Evolutionary conservation across 2,797 vertebrate species (phyloP).

Genomic region (Xenopus petersii): DNA sequence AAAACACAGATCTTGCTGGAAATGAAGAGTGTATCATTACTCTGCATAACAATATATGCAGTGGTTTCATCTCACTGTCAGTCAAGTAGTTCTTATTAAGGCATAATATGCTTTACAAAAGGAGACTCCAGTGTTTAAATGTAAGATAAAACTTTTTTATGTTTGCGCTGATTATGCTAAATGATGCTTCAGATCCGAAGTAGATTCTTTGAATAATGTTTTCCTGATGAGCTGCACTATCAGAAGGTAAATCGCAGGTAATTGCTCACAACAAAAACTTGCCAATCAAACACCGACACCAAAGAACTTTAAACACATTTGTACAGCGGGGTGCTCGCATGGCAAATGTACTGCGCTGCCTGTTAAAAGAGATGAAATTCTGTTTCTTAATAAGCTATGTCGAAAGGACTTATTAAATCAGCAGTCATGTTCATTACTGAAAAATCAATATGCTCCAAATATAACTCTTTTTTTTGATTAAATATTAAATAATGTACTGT

Average conservation of each 20-base stretch:
- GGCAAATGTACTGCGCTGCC: slow-evolving; percentile 18
- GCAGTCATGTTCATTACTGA: slow-evolving; percentile 2
- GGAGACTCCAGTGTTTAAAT: slow-evolving; percentile 14
- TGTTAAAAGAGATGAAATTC: slow-evolving; percentile 21
- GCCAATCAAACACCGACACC: slow-evolving; percentile 30
- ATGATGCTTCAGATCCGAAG: slow-evolving; percentile 31
- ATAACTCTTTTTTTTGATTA: slow-evolving; percentile 9
- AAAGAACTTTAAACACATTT: slow-evolving; percentile 25
- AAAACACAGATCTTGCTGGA: no score
- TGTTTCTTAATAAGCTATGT: slow-evolving; percentile 8
- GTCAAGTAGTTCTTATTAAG: slow-evolving; percentile 1
- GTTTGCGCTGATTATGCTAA: slow-evolving; percentile 36
- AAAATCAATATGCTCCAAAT: slow-evolving; percentile 5
- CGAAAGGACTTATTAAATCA: slow-evolving; percentile 25
- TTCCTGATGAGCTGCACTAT: slow-evolving; percentile 26
- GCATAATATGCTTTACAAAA: slow-evolving; percentile 6
- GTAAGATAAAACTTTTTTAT: slow-evolving; percentile 32
- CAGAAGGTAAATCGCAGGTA: slow-evolving; percentile 26
- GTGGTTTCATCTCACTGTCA: not conserved
- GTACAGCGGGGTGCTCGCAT: slow-evolving; percentile 7
- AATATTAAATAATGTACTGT: not conserved
- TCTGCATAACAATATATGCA: not conserved
- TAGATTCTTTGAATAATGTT: slow-evolving; percentile 34
- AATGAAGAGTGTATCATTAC: no score
- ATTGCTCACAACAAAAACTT: slow-evolving; percentile 33